Evolutionary conservation across 64 coral and sea anemone species (phyloP), one percentile per base, ranked within the genome.

Genomic region (Porites lutea): DNA sequence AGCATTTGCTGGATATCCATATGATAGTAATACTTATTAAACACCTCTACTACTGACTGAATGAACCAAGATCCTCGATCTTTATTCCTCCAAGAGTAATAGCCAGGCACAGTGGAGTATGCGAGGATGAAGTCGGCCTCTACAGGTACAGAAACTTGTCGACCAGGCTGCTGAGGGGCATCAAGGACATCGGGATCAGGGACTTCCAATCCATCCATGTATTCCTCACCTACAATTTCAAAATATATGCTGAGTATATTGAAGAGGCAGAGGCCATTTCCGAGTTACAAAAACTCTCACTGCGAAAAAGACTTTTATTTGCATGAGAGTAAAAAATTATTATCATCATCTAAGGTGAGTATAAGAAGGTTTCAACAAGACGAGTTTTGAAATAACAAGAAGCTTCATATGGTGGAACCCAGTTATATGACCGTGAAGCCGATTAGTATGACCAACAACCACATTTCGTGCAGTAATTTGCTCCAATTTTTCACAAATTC

Each of bases 161-260:
- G 75, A 27, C 59, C 79, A n/a, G n/a, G n/a, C 37, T 62, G 4
- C 54, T 58, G 82, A 21, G 90, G 23, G 8, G 82, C 96, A 58
- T 87, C 75, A 15, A 65, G 67, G 11, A 82, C 93, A 19, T 98
- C 96, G n/a, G n/a, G n/a, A n/a, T n/a, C n/a, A n/a, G n/a, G n/a
- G n/a, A n/a, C n/a, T n/a, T n/a, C n/a, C 44, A 79, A 67, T 10
- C 96, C 97, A 68, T 99, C 97, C 97, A 99, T 99, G 88, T 96
- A 99, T 54, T 99, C 97, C 69, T 96, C 88, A 23, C 97, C 97
- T 99, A 50, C 8, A 78, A 48, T 54, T 54, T n/a, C n/a, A n/a
- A n/a, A n/a, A n/a, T n/a, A n/a, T n/a, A n/a, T n/a, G n/a, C n/a
- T n/a, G n/a, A n/a, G n/a, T n/a, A n/a, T n/a, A n/a, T n/a, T n/a